A percentile compares a stretch with the other conserved stretches of the same genome.
phyloP scores from a whole-genome alignment of 2,113 vertebrate genomes.

The Pardalotus punctatus region DNA sequence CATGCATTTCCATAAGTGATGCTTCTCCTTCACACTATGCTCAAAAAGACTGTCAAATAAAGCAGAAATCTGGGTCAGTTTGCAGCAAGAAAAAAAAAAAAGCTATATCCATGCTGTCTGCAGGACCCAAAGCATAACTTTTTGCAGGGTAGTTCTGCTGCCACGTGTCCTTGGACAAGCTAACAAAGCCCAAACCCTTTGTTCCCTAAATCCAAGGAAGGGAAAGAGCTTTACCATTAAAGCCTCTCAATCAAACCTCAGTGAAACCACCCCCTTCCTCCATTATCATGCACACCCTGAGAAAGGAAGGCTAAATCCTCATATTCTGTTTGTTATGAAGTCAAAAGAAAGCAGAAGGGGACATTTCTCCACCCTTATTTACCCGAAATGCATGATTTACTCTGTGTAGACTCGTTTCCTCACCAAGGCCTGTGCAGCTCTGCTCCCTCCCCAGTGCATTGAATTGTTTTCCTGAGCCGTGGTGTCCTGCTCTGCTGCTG shows the following conservation, averaged over 20 bases:
- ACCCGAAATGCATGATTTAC: background rate
- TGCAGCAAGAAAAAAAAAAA: background rate
- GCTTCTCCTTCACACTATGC: background rate
- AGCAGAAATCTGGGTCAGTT: constrained; percentile 13
- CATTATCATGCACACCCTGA: background rate
- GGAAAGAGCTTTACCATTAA: background rate
- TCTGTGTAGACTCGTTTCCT: background rate
- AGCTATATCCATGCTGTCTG: background rate
- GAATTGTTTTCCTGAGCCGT: background rate
- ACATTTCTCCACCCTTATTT: background rate
- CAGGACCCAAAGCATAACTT: background rate
- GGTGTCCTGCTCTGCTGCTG: background rate
- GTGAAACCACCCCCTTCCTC: background rate
- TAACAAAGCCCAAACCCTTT: background rate
- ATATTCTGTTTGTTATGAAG: background rate
- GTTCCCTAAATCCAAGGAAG: background rate
- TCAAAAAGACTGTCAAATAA: background rate
- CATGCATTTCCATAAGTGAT: background rate
- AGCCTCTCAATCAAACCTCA: background rate
- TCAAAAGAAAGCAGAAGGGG: background rate
- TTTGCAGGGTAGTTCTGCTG: background rate
- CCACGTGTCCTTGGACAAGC: fast-evolving
- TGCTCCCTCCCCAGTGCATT: background rate
- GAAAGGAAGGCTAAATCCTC: background rate
- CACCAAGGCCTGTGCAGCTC: background rate